Conservation (phyloP, 2,797 vertebrate genomes). For the Eulemur albifrons region DNA sequence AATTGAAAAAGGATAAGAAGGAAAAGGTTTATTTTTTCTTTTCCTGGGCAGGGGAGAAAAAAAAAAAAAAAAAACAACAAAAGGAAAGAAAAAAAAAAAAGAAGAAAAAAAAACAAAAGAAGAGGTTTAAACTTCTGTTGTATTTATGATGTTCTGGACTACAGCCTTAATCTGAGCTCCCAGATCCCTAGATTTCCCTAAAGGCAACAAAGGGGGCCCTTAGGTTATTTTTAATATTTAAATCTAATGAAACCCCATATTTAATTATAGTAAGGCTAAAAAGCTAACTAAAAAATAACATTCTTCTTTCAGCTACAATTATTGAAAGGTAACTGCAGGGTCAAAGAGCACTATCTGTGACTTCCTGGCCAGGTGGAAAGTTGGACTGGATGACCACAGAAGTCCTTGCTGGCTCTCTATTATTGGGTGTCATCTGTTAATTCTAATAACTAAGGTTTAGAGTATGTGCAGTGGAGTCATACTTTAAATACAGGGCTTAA, state of each 20-base stretch:
- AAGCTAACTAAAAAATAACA: neutral
- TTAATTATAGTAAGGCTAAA: neutral
- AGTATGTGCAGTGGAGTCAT: neutral
- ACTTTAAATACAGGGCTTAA: neutral
- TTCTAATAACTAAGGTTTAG: neutral
- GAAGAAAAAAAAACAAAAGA: conserved; percentile 2
- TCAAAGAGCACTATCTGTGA: neutral
- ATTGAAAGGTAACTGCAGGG: neutral
- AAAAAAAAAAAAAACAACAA: conserved; percentile 14
- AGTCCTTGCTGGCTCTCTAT: neutral
- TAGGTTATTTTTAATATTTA: neutral
- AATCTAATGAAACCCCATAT: neutral
- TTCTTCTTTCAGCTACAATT: neutral
- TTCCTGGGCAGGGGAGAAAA: neutral
- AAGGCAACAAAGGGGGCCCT: neutral
- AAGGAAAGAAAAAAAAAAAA: neutral
- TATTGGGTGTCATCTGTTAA: neutral
- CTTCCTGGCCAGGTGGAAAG: neutral
- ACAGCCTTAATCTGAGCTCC: neutral
- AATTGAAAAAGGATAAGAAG: conserved; percentile 53
- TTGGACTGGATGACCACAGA: neutral
- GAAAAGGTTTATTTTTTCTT: neutral
- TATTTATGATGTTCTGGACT: neutral
- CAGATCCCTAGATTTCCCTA: neutral
- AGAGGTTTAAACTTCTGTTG: neutral